Conservation (phyloP, 1,140 invertebrate species). For the Drosophila watanabei region DNA sequence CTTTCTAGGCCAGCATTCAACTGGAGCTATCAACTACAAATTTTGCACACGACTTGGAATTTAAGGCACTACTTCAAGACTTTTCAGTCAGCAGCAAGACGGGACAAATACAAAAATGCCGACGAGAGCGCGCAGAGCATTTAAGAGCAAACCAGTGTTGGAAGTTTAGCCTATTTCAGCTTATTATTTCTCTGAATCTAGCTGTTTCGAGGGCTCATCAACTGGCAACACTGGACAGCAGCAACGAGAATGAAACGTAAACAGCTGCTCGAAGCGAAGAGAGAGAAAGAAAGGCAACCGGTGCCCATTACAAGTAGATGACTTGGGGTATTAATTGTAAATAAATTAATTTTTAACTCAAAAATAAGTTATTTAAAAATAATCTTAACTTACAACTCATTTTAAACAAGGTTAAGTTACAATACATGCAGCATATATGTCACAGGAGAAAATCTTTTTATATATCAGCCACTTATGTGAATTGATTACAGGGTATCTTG, state of each 20-base stretch:
- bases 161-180: neutral
- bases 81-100: conserved; percentile 49
- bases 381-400: too few relatives aligned
- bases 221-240: neutral
- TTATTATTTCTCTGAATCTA: too few relatives aligned
- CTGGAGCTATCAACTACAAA: conserved; percentile 40
- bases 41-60: conserved; percentile 50
- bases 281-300: neutral
- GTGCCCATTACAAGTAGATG: neutral
- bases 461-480: too few relatives aligned
- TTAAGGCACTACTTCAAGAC: conserved; percentile 41
- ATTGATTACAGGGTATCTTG: neutral
- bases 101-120: conserved; percentile 45
- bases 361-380: too few relatives aligned
- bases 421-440: too few relatives aligned
- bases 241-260: conserved; percentile 10
- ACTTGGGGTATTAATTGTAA: neutral
- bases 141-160: conserved; percentile 24
- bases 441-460: too few relatives aligned
- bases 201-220: too few relatives aligned
- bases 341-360: too few relatives aligned
- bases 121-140: conserved; percentile 43
- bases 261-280: conserved; percentile 3
- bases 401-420: too few relatives aligned
- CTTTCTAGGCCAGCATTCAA: conserved; percentile 47